Evolutionary conservation across 2,888 invertebrate species (phyloP), one percentile per base, ranked within the genome.

Genomic region (Drosophila mayaguana): DNA sequence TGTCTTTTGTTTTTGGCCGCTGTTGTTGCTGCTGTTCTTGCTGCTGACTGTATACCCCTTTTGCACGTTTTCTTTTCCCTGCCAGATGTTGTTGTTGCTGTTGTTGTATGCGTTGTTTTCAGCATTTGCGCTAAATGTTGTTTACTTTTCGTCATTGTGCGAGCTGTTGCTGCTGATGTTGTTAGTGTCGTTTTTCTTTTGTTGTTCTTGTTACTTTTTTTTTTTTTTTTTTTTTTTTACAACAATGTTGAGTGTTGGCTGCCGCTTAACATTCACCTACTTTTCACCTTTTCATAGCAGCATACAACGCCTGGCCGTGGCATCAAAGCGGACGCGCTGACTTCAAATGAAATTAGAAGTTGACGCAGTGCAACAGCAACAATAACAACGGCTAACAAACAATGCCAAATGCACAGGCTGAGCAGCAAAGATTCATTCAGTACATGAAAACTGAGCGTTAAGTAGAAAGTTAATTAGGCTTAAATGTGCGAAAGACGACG

Each of bases 381-480:
- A 64, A 36, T 67, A 67, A 66, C 65, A 81, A 46, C 62, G 7
- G 20, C 22, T 71, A 76, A 64, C 64, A 76, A 78, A 77, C 78
- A 80, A 88, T 80, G 74, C 81, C 72, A 70, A 73, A 69, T 72
- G 80, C 83, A 83, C 70, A 38, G 45, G 28, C 75, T 53, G 43
- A n/a, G 61, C 62, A 38, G 63, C 60, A 9, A 69, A 81, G 62
- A 83, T 83, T 77, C 72, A 73, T 69, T 75, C 48, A 61, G 51
- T 38, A 25, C 32, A 59, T 55, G 53, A 57, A 76, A 80, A 74
- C 75, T 73, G 79, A 57, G 69, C 80, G 64, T 87, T 90, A 87
- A 89, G 85, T 89, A 89, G 89, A 89, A 89, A 89, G 88, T 89
- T 89, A 89, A 89, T 89, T 89, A 89, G 89, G 91, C 91, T 91